phyloP scores from a whole-genome alignment of 1,140 invertebrate species.

The Phymorhynchus buccinoides region DNA sequence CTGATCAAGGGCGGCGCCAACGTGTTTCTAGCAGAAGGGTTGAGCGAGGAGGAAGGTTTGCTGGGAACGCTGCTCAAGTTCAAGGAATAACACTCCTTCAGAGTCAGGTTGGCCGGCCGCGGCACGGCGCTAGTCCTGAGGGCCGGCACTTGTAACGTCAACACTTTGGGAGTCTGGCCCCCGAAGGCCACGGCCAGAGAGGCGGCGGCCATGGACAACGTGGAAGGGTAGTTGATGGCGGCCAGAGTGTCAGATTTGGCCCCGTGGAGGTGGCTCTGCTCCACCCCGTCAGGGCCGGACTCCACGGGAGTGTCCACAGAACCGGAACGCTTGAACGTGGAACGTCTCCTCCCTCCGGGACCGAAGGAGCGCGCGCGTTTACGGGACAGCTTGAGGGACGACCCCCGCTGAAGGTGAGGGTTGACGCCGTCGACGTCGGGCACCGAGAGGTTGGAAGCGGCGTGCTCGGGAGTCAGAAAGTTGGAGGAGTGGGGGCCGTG shows the following conservation, averaged over 20 bases:
- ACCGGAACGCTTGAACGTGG: conserved; percentile 40
- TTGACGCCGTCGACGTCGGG: conserved; percentile 35
- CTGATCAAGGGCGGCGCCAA: conserved; percentile 25
- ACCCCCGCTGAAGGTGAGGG: conserved; percentile 34
- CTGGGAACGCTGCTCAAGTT: neutral
- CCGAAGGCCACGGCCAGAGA: conserved; percentile 31
- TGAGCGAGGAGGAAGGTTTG: conserved; percentile 43
- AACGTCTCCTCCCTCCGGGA: conserved; percentile 28
- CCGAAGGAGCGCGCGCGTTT: conserved; percentile 45
- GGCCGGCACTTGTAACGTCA: conserved; percentile 34
- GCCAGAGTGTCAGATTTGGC: conserved; percentile 31
- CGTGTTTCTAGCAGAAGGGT: conserved; percentile 39
- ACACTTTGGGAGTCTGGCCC: conserved; percentile 30
- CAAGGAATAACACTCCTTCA: conserved; percentile 55
- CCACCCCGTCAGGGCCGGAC: neutral
- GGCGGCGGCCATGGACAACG: conserved; percentile 24
- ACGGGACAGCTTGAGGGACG: conserved; percentile 45
- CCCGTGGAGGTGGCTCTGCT: neutral
- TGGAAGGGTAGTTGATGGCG: conserved; percentile 3
- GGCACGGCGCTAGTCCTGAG: conserved; percentile 36
- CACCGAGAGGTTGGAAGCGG: conserved; percentile 40
- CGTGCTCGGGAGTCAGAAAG: conserved; percentile 16
- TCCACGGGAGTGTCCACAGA: conserved; percentile 43
- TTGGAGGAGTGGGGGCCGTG: conserved; percentile 30
- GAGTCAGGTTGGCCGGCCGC: conserved; percentile 50